Evolutionary conservation across 2,113 vertebrate genomes (phyloP).

Genomic region (Cariama cristata): DNA sequence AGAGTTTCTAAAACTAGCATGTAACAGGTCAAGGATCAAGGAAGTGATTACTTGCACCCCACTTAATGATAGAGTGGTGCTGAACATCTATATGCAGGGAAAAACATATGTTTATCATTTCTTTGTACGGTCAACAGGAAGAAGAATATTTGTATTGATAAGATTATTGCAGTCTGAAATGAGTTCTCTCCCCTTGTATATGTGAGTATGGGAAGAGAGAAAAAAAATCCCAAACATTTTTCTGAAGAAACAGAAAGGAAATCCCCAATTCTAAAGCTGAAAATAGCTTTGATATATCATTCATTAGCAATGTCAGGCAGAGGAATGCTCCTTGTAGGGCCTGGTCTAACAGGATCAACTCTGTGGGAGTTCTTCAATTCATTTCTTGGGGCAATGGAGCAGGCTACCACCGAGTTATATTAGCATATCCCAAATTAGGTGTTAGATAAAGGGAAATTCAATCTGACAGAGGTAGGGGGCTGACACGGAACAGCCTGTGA

Average conservation of each 20-base stretch:
- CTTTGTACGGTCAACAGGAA: not conserved
- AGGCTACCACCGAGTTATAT: not conserved
- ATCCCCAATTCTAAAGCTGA: not conserved
- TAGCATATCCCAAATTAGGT: not conserved
- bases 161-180: not conserved
- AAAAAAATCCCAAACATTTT: not conserved
- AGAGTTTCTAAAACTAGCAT: slow-evolving; percentile 8
- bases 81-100: not conserved
- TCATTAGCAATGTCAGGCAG: not conserved
- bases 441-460: not conserved
- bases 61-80: not conserved
- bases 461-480: not conserved
- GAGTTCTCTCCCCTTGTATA: not conserved
- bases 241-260: not conserved
- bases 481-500: not conserved
- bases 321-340: not conserved
- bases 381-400: not conserved
- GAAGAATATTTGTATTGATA: not conserved
- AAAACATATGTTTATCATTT: not conserved
- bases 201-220: not conserved
- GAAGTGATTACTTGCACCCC: not conserved
- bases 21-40: slow-evolving; percentile 13
- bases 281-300: not conserved
- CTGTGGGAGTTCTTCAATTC: not conserved
- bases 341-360: not conserved